Evolutionary conservation across 2,113 vertebrate genomes (phyloP), one percentile per base, ranked within the genome.

Genomic region (Antigone vipio): DNA sequence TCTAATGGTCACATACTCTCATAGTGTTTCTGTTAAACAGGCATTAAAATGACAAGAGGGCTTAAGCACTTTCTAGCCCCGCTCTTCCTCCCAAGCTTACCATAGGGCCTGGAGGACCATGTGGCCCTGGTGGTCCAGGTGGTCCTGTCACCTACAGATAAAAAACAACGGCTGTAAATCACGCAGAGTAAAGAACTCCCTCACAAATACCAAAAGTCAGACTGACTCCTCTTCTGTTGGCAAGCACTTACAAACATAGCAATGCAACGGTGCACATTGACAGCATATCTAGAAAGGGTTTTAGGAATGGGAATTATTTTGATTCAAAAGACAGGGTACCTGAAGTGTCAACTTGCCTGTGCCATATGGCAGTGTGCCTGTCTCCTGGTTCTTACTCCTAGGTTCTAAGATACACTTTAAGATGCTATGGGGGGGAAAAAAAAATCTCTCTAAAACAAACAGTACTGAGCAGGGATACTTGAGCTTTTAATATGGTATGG

Each of bases 31-130:
- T 9, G 15, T 27, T 81, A 88, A 91, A 12, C 56, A 91, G 63
- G 6, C 8, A 92, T 77, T 85, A 40, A 38, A 67, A 59, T 11
- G 32, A 77, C n/a, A 60, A 30, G 50, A 79, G 26, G 7, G 26
- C 22, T 88, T 40, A 73, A 60, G 69, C 34, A 11, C 44, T 35
- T 88, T 62, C 23, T 49, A 95, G 59, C 24, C 45, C 27, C 6
- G 1, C 9, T 86, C 21, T n/a, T 91, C 9, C 27, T 82, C 78
- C 66, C 81, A 96, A 55, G 67, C 99, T 98, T 97, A 99, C 99
- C 99, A 99, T 99, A 71, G 99, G 99, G 92, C 99, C 99, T 82
- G 99, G 98, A 72, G 99, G 98, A 62, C 99, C 99, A 55, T 99
- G 99, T 44, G 99, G 99, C 19, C 99, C 99, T 32, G 98, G 96